These are phyloP conservation scores for Phylloscopus trochilus DNA, from an alignment of 2,113 vertebrate genomes.

Conservation along the genomic window DNA sequence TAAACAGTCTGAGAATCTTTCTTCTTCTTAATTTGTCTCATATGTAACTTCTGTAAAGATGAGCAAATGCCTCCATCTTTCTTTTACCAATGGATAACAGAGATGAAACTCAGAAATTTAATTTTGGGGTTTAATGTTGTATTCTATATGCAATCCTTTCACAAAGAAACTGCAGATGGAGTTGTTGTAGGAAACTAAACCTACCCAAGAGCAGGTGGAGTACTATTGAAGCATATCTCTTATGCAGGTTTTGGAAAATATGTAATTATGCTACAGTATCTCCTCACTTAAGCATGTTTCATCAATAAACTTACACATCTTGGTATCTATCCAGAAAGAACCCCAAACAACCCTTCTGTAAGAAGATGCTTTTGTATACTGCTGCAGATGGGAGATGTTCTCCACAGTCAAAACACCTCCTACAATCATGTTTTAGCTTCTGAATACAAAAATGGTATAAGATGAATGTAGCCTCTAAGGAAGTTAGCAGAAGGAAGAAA, in stretches of 20 bases:
- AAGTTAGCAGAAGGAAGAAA: conserved; percentile 7
- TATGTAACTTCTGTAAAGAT: background rate
- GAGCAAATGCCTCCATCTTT: background rate
- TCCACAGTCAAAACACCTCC: background rate
- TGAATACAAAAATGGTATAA: background rate
- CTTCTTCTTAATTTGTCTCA: background rate
- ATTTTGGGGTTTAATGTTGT: background rate
- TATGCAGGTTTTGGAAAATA: background rate
- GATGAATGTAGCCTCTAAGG: background rate
- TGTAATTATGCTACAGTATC: background rate
- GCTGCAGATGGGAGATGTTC: background rate
- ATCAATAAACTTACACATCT: background rate
- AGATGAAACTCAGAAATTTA: background rate
- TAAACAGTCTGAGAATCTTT: background rate
- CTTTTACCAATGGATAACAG: background rate
- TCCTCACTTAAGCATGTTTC: background rate
- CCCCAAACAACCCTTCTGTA: background rate
- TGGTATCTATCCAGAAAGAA: background rate
- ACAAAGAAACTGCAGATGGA: background rate
- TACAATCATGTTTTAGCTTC: background rate
- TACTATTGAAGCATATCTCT: background rate
- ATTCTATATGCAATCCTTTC: background rate
- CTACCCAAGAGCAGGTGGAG: background rate
- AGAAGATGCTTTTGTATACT: background rate
- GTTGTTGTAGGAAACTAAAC: background rate